Percentiles rank a stretch among this genome's conserved stretches.
phyloP scores from a whole-genome alignment of 2,113 vertebrate species.

The Lichenostomus cassidix region DNA sequence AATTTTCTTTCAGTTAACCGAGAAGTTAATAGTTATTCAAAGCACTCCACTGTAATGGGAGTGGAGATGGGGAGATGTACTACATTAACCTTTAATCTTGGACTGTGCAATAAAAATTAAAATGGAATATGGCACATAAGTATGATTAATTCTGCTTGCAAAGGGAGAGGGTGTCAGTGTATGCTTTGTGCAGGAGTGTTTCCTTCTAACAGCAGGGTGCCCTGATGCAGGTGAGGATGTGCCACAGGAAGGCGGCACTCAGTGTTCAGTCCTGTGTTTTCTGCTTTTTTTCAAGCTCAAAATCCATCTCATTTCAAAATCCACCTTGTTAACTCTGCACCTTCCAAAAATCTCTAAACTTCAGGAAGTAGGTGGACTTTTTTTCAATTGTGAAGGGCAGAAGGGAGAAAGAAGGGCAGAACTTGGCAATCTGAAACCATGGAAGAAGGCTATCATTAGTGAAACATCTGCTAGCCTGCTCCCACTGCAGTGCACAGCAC shows the following conservation, averaged over 20 bases:
- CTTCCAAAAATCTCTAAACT: not conserved
- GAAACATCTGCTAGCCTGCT: not conserved
- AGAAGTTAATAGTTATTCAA: slow-evolving; percentile 75
- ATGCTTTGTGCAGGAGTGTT: not conserved
- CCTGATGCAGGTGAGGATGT: not conserved
- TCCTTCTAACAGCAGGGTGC: not conserved
- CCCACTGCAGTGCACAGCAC: not conserved
- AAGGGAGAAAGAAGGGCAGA: not conserved
- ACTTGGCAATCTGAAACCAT: rapidly evolving
- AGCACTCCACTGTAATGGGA: slow-evolving; percentile 61
- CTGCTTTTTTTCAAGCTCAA: not conserved
- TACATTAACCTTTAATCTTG: slow-evolving; percentile 72
- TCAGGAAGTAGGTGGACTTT: not conserved
- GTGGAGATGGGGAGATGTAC: slow-evolving; percentile 43
- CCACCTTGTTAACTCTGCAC: not conserved
- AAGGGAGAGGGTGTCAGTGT: slow-evolving; percentile 38
- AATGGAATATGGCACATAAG: slow-evolving; percentile 58
- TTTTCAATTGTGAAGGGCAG: not conserved
- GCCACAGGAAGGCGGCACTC: not conserved
- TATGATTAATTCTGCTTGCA: slow-evolving; percentile 57
- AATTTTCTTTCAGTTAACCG: slow-evolving; percentile 67
- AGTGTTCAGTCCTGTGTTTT: not conserved
- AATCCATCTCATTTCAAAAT: not conserved
- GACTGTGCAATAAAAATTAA: slow-evolving; percentile 63
- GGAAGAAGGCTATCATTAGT: not conserved